Percentiles rank a stretch among this genome's conserved stretches.
phyloP scores from a whole-genome alignment of 35 echinoderm and acorn worm genomes.

The Ophioderma brevispina region DNA sequence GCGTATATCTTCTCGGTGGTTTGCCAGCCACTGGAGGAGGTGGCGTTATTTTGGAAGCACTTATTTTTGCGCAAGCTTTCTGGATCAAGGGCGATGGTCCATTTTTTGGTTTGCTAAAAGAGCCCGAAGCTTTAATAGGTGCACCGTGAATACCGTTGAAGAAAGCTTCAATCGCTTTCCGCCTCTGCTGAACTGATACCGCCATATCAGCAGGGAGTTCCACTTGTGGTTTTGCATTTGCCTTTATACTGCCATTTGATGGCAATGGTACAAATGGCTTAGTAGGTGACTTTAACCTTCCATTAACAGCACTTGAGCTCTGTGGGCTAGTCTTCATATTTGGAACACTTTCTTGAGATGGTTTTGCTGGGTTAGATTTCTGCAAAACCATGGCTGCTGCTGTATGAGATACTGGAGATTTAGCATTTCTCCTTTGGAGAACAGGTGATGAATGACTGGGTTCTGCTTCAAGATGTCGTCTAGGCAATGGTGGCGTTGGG shows the following conservation, averaged over 20 bases:
- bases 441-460: not conserved
- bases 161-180: not conserved
- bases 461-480: not conserved
- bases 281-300: not conserved
- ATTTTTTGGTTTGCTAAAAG: not conserved
- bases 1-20: not conserved
- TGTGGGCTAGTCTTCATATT: not conserved
- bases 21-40: not conserved
- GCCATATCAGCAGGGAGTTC: not conserved
- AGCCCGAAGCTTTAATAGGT: not conserved
- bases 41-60: not conserved
- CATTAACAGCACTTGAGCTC: not conserved
- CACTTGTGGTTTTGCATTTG: not conserved
- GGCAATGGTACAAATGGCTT: not conserved
- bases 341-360: not conserved
- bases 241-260: not conserved
- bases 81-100: not conserved
- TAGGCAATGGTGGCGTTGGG: not conserved
- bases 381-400: not conserved
- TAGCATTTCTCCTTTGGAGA: not conserved
- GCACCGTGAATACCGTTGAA: not conserved
- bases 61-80: not conserved
- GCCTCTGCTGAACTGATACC: not conserved
- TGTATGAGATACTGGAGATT: not conserved
- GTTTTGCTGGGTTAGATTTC: not conserved